Evolutionary conservation across 2,113 vertebrate species (phyloP).

Genomic region (Psophia crepitans): DNA sequence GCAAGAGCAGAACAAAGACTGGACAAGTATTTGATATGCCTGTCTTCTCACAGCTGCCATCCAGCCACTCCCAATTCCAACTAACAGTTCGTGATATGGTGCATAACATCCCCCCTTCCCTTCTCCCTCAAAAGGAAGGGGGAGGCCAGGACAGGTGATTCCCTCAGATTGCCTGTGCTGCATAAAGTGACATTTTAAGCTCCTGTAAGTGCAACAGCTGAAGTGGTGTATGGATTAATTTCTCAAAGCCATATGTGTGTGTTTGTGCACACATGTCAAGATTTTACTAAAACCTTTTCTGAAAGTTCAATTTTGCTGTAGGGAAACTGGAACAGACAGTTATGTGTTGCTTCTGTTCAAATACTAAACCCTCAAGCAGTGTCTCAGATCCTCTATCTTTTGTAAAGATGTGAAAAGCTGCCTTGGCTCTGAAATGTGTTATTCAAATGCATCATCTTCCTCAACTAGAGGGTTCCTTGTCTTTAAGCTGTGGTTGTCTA

Average conservation of each 20-base stretch:
- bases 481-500: neutral
- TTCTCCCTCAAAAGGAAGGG: neutral
- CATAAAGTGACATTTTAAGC: constrained; percentile 17
- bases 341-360: neutral
- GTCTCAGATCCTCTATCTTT: neutral
- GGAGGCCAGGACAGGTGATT: constrained; percentile 23
- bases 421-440: neutral
- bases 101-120: neutral
- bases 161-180: neutral
- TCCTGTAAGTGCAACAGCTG: neutral
- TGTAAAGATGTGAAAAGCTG: neutral
- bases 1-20: neutral
- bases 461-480: neutral
- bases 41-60: constrained; percentile 32
- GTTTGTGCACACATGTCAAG: neutral
- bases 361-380: neutral
- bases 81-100: neutral
- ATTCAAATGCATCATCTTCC: neutral
- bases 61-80: neutral
- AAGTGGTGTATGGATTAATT: constrained; percentile 6
- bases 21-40: neutral
- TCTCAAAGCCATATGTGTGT: neutral
- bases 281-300: neutral
- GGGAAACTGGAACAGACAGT: neutral
- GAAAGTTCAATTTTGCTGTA: neutral